These are phyloP conservation scores for Bufotes viridis DNA, from an alignment of 2,797 vertebrate species.

Conservation along the genomic window DNA sequence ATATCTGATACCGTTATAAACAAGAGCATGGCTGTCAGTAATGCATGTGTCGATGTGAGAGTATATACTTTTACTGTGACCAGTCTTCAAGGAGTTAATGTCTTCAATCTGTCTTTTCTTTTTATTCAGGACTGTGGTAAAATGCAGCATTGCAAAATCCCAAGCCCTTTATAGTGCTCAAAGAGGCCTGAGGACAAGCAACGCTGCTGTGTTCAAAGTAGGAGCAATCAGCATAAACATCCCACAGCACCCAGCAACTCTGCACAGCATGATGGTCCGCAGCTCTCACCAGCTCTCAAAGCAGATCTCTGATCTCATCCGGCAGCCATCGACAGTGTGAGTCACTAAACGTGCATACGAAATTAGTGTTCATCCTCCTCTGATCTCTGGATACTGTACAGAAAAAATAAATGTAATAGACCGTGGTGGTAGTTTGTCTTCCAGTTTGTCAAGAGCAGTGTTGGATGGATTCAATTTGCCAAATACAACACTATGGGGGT, in stretches of 20 bases:
- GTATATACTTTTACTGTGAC: background rate
- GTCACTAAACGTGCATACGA: constrained; percentile 61
- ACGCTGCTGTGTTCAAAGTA: constrained; percentile 94
- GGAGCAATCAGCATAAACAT: constrained; percentile 98
- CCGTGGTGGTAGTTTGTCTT: background rate
- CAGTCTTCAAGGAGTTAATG: background rate
- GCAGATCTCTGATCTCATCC: constrained; percentile 98
- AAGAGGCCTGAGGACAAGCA: constrained; percentile 93
- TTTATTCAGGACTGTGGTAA: constrained; percentile 91
- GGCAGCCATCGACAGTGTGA: constrained; percentile 89
- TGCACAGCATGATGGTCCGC: constrained; percentile 99
- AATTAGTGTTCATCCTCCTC: background rate
- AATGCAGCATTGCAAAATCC: constrained; percentile 98
- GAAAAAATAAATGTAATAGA: background rate
- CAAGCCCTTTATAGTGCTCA: constrained; percentile 98
- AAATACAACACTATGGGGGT: no score
- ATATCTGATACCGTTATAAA: background rate
- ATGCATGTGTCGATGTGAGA: constrained; percentile 17
- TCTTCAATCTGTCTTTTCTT: constrained; percentile 1
- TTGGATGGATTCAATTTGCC: background rate
- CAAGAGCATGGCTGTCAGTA: constrained; percentile 18
- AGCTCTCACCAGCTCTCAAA: constrained; percentile 99
- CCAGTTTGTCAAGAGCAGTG: background rate
- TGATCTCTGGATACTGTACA: background rate
- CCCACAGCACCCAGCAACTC: constrained; percentile 94